Percentiles rank a stretch among this genome's conserved stretches.
These are phyloP conservation scores for Paradoxurus hermaphroditus DNA, from an alignment of 2,113 vertebrate species.

Conservation along the genomic window DNA sequence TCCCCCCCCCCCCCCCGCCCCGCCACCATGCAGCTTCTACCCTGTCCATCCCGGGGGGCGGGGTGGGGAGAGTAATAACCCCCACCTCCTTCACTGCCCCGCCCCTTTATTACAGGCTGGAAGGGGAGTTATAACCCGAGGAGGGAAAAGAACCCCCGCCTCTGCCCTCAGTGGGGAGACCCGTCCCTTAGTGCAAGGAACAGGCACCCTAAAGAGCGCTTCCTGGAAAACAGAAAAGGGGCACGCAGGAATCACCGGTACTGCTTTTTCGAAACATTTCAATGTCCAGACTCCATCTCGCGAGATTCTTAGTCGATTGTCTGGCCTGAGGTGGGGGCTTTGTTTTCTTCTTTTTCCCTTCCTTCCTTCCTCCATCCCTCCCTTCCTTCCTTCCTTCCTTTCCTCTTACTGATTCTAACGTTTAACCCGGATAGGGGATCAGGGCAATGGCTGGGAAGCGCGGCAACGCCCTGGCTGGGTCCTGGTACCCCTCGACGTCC, in stretches of 20 bases:
- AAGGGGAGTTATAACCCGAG: background rate
- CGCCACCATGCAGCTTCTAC: background rate
- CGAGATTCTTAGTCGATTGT: background rate
- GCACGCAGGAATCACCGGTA: background rate
- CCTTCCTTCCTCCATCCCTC: no score
- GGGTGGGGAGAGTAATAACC: background rate
- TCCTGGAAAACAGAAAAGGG: background rate
- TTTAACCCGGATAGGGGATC: background rate
- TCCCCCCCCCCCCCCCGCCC: background rate
- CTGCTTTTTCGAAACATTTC: background rate
- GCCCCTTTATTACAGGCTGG: background rate
- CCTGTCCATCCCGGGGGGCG: no score
- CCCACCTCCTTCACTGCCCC: background rate
- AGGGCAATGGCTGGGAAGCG: background rate
- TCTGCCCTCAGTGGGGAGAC: fast-evolving
- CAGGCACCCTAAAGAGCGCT: background rate
- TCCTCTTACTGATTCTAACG: background rate
- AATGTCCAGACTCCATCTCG: background rate
- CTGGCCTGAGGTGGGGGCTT: background rate
- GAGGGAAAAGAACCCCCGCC: background rate
- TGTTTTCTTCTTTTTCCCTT: no score
- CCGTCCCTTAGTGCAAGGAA: background rate
- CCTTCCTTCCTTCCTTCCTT: no score
- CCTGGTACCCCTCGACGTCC: background rate
- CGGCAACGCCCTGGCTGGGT: background rate